phyloP scores from a whole-genome alignment of 2,888 invertebrate genomes.

The Ommatoiulus sabulosus region DNA sequence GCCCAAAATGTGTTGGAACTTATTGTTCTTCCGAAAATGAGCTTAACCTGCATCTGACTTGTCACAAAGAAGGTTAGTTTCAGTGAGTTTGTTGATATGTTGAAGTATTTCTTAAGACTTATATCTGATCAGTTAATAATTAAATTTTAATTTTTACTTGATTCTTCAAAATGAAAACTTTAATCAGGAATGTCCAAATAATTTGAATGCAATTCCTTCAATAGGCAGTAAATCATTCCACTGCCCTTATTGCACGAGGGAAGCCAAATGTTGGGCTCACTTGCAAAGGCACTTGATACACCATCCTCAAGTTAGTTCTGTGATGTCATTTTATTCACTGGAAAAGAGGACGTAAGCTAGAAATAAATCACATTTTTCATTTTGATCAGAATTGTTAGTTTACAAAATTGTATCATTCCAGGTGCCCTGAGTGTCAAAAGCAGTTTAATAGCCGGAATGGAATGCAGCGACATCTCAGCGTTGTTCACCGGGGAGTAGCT shows the following conservation, averaged over 20 bases:
- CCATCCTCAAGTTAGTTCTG: not conserved
- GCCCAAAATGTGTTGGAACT: not conserved
- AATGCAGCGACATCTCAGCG: not conserved
- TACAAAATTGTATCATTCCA: not conserved
- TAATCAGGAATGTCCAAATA: not conserved
- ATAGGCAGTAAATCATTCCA: not conserved
- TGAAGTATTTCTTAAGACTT: no score
- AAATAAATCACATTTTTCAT: not conserved
- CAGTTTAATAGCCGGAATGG: conserved; percentile 16
- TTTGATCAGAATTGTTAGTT: no score
- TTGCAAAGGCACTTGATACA: not conserved
- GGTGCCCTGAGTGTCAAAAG: not conserved
- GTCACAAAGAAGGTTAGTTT: not conserved
- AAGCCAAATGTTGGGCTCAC: conserved; percentile 6
- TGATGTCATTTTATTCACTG: not conserved
- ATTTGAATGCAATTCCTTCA: not conserved
- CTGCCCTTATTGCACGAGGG: not conserved
- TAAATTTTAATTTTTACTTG: no score
- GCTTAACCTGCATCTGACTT: not conserved
- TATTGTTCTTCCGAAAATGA: not conserved
- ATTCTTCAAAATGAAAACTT: no score
- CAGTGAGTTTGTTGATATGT: no score
- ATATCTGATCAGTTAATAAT: no score
- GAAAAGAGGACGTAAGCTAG: not conserved
- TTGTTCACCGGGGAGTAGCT: not conserved